Base-by-base conservation (phyloP, 37 sponge, comb jelly and placozoan species). In the Mnemiopsis leidyi region DNA sequence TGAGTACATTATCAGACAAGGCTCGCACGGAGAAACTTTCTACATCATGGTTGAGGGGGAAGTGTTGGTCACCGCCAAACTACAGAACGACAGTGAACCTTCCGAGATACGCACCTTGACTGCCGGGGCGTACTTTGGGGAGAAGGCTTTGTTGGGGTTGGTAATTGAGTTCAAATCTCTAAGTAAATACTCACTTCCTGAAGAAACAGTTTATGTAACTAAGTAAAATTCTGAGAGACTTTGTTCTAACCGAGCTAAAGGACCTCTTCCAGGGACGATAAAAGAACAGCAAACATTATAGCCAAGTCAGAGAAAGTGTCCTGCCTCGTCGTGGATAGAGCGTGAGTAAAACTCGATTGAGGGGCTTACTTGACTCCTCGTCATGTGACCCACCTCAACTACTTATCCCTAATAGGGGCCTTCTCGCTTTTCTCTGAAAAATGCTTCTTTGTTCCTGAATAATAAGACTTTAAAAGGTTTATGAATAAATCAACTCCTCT, bases 1-100 rank as follows among this genome's bases (percentile, higher is more conserved):
- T 0, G 99, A 98, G 83, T 97, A 96, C 95, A 96, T 98, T 68
- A 95, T 98, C 36, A 92, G 97, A 18, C 97, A 98, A 40, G 97
- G 99, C 21, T 93, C 95, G 0, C 93, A 95, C 68, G 99, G 99
- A 20, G 99, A 98, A 69, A 96, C 97, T 24, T 98, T 98, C 96
- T 98, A 95, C 93, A 98, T 98, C 68, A 98, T 98, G 93, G 96
- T 94, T 33, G 95, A 75, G 32, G 99, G 99, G 13, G 94, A 93
- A 23, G 98, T 98, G 1, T 38, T 68, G 26, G 93, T 69, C 21
- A 69, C 93, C 0, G 93, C 71, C 20, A 69, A 69, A 23, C 71
- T 69, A 0, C 40, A 93, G 76, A 71, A 92, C 31, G 93, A 79
- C 36, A 95, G 94, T 20, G 96, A 96, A 31, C 92, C 93, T 3